phyloP scores from a whole-genome alignment of 2,888 invertebrate species.

The Apamea monoglypha region DNA sequence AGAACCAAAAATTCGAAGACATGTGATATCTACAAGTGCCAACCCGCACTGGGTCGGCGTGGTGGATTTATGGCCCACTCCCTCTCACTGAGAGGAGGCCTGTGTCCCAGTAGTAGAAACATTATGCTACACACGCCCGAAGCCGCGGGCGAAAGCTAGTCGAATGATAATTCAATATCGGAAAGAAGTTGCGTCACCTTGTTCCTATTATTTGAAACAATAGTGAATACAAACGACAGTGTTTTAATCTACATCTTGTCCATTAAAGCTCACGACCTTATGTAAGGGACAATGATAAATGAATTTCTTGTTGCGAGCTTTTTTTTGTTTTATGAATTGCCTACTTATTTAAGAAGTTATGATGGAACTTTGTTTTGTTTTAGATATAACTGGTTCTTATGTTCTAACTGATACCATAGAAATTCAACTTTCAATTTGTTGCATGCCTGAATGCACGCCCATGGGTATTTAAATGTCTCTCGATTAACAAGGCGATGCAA shows the following conservation, averaged over 20 bases:
- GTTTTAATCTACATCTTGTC: slow-evolving; percentile 79
- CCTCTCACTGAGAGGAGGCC: no score
- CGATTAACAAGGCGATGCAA: no score
- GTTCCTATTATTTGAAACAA: slow-evolving; percentile 78
- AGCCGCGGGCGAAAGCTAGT: background rate
- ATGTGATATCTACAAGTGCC: no score
- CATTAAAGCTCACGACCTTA: slow-evolving; percentile 64
- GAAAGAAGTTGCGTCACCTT: slow-evolving; percentile 59
- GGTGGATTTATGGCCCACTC: no score
- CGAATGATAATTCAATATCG: slow-evolving; percentile 58
- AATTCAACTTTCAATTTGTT: background rate
- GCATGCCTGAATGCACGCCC: background rate
- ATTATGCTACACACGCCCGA: background rate
- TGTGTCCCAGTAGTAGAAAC: no score
- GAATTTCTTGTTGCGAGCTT: slow-evolving; percentile 32
- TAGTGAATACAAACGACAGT: slow-evolving; percentile 79
- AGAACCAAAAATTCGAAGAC: no score
- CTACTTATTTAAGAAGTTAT: slow-evolving; percentile 11
- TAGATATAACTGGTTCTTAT: background rate
- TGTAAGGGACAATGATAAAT: slow-evolving; percentile 63
- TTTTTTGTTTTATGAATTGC: slow-evolving; percentile 22
- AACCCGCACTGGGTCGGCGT: no score
- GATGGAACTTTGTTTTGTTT: slow-evolving; percentile 19
- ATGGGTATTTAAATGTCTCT: no score
- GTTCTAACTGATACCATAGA: background rate